Conservation (phyloP, 2,888 invertebrate genomes). For the Oscheius sp. region DNA sequence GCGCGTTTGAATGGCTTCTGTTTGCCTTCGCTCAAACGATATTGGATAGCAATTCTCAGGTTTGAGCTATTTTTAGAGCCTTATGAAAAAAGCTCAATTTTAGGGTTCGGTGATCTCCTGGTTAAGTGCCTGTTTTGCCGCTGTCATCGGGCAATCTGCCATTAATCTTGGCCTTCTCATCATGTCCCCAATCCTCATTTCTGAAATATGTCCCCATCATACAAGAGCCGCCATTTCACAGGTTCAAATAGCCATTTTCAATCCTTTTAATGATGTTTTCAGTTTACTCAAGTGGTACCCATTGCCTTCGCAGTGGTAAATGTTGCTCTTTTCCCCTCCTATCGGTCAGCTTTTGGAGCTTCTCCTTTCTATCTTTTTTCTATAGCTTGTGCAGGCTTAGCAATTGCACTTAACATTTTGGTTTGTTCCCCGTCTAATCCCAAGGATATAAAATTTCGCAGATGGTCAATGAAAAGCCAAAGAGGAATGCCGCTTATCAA, state of each 20-base stretch:
- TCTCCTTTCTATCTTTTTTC: conserved; percentile 51
- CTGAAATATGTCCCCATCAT: conserved; percentile 63
- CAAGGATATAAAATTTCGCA: neutral
- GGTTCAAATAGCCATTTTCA: conserved; percentile 17
- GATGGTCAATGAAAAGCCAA: conserved; percentile 12
- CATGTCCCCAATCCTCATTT: conserved; percentile 63
- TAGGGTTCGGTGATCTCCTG: conserved; percentile 5
- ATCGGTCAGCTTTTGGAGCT: conserved; percentile 49
- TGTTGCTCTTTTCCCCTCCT: conserved; percentile 57
- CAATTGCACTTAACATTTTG: conserved; percentile 20
- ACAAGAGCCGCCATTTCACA: conserved; percentile 56
- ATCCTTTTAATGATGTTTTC: conserved; percentile 5
- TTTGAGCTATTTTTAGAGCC: neutral
- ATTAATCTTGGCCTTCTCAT: conserved; percentile 60
- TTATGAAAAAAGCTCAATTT: neutral
- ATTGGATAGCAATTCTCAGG: conserved; percentile 41
- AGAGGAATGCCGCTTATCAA: neutral
- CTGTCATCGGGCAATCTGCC: conserved; percentile 55
- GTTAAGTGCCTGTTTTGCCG: conserved; percentile 37
- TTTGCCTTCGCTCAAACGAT: conserved; percentile 51
- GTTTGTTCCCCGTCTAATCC: neutral
- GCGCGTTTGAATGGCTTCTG: conserved; percentile 57
- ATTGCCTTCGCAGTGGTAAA: conserved; percentile 57
- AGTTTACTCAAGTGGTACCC: conserved; percentile 62
- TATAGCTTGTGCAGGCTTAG: conserved; percentile 36